Percentiles rank a stretch among this genome's conserved stretches.
phyloP scores from a whole-genome alignment of 2,113 vertebrate genomes.

The Helogale parvula region DNA sequence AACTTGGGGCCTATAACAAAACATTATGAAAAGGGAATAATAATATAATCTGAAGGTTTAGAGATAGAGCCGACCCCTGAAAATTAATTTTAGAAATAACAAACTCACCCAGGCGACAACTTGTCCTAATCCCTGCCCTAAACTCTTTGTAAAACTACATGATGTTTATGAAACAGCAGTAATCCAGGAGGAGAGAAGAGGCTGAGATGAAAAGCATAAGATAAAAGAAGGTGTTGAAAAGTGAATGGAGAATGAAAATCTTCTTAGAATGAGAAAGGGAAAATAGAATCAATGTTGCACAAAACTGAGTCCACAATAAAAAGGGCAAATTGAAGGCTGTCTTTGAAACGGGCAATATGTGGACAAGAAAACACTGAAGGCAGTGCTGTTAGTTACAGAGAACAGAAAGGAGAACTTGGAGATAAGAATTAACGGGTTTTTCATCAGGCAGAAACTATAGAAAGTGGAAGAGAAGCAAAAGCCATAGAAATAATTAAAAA shows the following conservation, averaged over 20 bases:
- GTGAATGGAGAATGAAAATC: neutral
- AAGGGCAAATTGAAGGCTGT: neutral
- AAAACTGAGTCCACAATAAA: neutral
- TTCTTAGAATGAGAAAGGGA: neutral
- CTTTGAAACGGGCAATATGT: neutral
- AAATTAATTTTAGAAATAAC: neutral
- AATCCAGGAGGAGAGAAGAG: neutral
- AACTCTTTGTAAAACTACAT: neutral
- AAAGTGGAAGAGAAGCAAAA: too few species aligned
- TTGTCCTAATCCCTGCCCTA: neutral
- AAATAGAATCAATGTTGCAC: neutral
- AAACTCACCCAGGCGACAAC: neutral
- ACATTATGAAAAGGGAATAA: neutral
- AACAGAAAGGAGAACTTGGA: neutral
- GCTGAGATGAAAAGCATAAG: neutral
- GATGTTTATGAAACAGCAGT: neutral
- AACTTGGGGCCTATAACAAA: neutral
- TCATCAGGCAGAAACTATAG: neutral
- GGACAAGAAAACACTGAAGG: neutral
- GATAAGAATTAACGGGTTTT: neutral
- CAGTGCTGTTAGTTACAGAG: neutral
- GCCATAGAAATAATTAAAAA: neutral
- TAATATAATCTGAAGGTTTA: neutral
- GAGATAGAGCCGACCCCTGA: neutral
- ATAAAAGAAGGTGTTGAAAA: neutral